Evolutionary conservation across 2,888 invertebrate species (phyloP), one percentile per base, ranked within the genome.

Genomic region (Acleris literana): DNA sequence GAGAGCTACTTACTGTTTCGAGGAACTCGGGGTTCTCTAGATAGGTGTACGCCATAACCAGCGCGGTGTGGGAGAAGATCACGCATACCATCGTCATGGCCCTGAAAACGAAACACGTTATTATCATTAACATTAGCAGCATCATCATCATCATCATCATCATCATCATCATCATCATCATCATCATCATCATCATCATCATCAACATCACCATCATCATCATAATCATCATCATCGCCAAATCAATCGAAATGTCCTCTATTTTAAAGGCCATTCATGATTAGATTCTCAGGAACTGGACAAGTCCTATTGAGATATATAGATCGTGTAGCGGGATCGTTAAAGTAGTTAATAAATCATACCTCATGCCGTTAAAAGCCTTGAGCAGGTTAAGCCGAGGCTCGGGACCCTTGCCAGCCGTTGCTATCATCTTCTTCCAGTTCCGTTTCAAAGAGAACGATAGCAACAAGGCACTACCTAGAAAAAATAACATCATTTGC

Each of bases 71-170:
- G 0, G 90, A 91, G 72, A 92, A 91, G 43, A 91, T 77, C 0
- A 92, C 90, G 72, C 89, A 86, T 1, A 85, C 63, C 86, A 92
- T 90, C 0, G 90, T 90, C 74, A 91, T 76, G 0, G 89, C 75
- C 66, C 92, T 92, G 83, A 7, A 46, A 1, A 17, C 2, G n/a
- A 9, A 17, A 11, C 3, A 20, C 22, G 25, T 51, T 5, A 29
- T 9, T 1, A 33, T 33, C 9, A 33, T 25, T 1, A 25, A 6
- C 25, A 25, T 7, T 6, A 25, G 6, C 25, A 25, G 6, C 25
- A 6, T 25, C 25, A 25, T 25, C 6, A 25, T 25, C 25, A 25
- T 25, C 6, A 25, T 25, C 25, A 25, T 25, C 25, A 25, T 25
- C 5, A 33, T 9, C 33, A 33, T 33, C 33, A 33, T 9, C 9